phyloP scores from a whole-genome alignment of 2,888 invertebrate genomes.

The Spilosoma lubricipeda region DNA sequence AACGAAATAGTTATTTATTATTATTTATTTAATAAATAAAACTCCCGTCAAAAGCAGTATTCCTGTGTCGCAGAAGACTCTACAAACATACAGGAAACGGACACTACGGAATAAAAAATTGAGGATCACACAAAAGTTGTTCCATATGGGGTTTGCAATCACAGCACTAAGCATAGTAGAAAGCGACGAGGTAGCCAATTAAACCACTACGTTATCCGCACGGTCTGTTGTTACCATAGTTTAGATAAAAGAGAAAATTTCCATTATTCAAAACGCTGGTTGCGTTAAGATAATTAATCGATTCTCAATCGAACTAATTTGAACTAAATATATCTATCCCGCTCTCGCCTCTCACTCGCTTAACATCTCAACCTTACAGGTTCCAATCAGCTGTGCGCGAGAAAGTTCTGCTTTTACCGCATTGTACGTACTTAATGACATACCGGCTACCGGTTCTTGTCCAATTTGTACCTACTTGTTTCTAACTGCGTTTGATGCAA shows the following conservation, averaged over 20 bases:
- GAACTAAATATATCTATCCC: background rate
- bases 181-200: too few species aligned
- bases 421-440: slow-evolving; percentile 29
- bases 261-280: background rate
- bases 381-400: slow-evolving; percentile 39
- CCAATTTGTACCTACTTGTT: background rate
- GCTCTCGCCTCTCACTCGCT: slow-evolving; percentile 14
- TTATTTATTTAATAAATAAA: too few species aligned
- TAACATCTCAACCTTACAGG: slow-evolving; percentile 18
- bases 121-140: too few species aligned
- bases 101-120: too few species aligned
- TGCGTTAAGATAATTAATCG: background rate
- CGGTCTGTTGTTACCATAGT: background rate
- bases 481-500: background rate
- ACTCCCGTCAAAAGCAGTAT: too few species aligned
- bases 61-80: too few species aligned
- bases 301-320: background rate
- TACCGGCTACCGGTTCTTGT: slow-evolving; percentile 22
- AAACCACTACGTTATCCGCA: too few species aligned
- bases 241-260: background rate
- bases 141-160: too few species aligned
- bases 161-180: too few species aligned
- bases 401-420: slow-evolving; percentile 40
- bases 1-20: too few species aligned
- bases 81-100: too few species aligned